Evolutionary conservation across 1,140 invertebrate species (phyloP).

Genomic region (Eurosta solidaginis): DNA sequence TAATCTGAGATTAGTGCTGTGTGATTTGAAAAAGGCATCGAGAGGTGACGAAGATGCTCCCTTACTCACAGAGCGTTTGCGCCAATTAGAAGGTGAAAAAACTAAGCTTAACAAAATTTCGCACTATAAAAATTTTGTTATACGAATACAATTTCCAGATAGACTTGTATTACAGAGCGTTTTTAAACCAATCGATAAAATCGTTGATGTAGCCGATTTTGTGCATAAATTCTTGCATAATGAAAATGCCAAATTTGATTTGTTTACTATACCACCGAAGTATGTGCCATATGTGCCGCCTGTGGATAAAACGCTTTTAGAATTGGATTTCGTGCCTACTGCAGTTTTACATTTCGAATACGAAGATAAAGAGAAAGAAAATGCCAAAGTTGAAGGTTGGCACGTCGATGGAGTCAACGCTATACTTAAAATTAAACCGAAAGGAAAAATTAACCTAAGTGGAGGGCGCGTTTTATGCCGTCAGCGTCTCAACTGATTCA

Average conservation of each 20-base stretch:
- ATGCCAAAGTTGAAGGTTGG: neutral
- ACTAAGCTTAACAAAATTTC: conserved; percentile 65
- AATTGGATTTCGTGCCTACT: conserved; percentile 75
- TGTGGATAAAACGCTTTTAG: conserved; percentile 65
- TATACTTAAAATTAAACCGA: conserved; percentile 30
- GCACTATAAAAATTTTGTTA: conserved; percentile 73
- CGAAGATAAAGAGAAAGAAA: conserved; percentile 40
- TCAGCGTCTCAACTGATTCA: too few species aligned
- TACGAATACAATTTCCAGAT: conserved; percentile 82
- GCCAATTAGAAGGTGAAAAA: conserved; percentile 68
- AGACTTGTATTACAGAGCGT: conserved; percentile 78
- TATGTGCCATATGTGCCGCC: conserved; percentile 67
- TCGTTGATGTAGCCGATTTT: conserved; percentile 71
- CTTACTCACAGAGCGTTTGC: conserved; percentile 68
- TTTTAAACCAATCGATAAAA: conserved; percentile 73
- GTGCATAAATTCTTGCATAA: conserved; percentile 70
- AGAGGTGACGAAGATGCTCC: conserved; percentile 69
- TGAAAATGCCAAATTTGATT: conserved; percentile 68
- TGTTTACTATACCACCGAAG: conserved; percentile 80
- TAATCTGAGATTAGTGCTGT: conserved; percentile 74
- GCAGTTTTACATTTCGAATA: conserved; percentile 74
- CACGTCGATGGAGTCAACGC: neutral
- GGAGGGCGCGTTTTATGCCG: conserved; percentile 36
- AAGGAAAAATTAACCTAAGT: conserved; percentile 28
- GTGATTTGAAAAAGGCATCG: conserved; percentile 70